These are phyloP conservation scores for Rhinella marina DNA, from an alignment of 2,797 vertebrate species.

Conservation along the genomic window DNA sequence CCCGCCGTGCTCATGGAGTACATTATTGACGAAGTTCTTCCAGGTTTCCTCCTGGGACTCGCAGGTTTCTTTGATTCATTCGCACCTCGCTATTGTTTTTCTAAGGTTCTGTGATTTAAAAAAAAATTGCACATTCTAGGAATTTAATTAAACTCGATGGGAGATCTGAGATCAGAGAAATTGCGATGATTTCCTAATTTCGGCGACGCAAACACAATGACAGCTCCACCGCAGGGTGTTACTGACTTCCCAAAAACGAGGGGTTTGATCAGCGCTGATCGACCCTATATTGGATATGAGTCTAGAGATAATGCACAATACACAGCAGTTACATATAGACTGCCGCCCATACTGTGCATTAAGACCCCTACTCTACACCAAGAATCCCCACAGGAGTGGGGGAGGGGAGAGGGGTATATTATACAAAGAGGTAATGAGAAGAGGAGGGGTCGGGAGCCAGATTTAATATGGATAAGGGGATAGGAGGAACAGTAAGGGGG, in stretches of 20 bases:
- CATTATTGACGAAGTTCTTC: neutral
- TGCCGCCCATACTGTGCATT: neutral
- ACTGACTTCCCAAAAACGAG: neutral
- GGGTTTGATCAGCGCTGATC: neutral
- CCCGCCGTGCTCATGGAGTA: neutral
- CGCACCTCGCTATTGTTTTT: neutral
- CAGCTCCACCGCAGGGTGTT: neutral
- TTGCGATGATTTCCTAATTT: neutral
- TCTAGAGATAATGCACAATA: neutral
- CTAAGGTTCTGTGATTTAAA: neutral
- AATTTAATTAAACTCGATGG: neutral
- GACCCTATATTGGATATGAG: too few species aligned
- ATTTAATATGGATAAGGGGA: conserved; percentile 58
- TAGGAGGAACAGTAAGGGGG: neutral
- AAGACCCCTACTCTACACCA: conserved; percentile 20
- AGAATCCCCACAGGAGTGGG: conserved; percentile 51
- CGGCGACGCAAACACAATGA: neutral
- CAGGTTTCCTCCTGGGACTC: neutral
- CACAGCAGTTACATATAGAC: neutral
- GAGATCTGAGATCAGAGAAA: neutral
- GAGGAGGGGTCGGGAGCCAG: conserved; percentile 34
- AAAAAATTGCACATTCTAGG: neutral
- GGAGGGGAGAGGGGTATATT: conserved; percentile 48
- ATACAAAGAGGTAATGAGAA: conserved; percentile 60
- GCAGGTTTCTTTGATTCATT: neutral